Base-by-base conservation (phyloP, 2,888 invertebrate genomes). In the Oasisia sp. region DNA sequence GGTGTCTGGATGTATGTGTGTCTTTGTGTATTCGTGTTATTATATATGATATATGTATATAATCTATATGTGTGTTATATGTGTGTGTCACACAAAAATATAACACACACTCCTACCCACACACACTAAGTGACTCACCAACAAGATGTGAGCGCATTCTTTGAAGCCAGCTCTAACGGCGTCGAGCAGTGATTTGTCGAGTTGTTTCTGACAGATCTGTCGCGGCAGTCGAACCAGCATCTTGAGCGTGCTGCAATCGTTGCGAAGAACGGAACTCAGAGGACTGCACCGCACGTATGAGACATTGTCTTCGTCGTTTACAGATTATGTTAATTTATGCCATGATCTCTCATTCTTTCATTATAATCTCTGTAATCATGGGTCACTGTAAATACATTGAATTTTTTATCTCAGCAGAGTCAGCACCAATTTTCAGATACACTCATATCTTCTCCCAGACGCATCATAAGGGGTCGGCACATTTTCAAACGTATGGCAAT, bases 151-250 rank as follows among this genome's bases (percentile, higher is more conserved):
- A 8, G 92, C 91, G 92, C 93, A 94, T 89, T 94, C 93, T 32
- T 90, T n/a, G 91, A 74, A 93, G 8, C 94, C 94, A 56, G 92
- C 93, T 32, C 92, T 93, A n/a, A 93, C 93, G 32, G 93, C 92
- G 89, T 94, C 92, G 12, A 94, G 91, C n/a, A 94, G 92, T 7
- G 93, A 93, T 5, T 90, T 56, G 89, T 93, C 93, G n/a, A 93
- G 92, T 89, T 94, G 93, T 0, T 91, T 89, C 45, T 93, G 92
- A 89, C 92, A 93, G 91, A 94, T 44, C 92, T 8, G 92, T 89
- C 92, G 91, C 50, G 92, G 93, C 44, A 94, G 92, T 32, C 92
- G 92, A 19, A 94, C 90, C 44, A 93, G 92, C 14, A 94, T 50
- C n/a, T 92, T 92, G 74, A 94, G 91, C 50, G 93, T 32, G 32